Conservation (phyloP, 2,888 invertebrate species). For the Nyleta sp. region DNA sequence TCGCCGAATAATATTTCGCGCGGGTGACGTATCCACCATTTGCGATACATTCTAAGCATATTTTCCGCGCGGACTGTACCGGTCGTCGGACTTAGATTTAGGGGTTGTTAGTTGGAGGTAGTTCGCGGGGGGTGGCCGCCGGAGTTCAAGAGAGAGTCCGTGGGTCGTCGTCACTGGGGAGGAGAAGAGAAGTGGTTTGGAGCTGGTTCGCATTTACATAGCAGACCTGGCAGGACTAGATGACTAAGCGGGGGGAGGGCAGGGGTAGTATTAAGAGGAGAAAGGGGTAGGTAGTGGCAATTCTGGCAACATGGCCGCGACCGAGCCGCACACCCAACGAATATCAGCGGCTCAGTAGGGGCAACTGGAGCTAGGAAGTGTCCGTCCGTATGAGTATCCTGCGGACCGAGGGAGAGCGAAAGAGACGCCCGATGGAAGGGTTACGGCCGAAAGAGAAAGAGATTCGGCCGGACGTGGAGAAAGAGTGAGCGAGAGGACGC, state of each 20-base stretch:
- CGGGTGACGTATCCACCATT: conserved; percentile 39
- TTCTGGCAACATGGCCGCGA: conserved; percentile 82
- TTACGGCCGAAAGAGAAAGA: conserved; percentile 71
- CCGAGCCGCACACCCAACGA: conserved; percentile 69
- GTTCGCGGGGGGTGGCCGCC: conserved; percentile 78
- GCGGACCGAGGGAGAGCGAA: conserved; percentile 66
- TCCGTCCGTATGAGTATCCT: conserved; percentile 72
- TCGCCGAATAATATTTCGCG: conserved; percentile 18
- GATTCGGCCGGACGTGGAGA: conserved; percentile 58
- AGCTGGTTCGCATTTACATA: conserved; percentile 82
- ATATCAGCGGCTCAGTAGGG: conserved; percentile 65
- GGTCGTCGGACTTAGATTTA: conserved; percentile 81
- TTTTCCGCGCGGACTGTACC: conserved; percentile 79
- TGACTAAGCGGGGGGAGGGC: conserved; percentile 80
- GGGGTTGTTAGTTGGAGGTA: conserved; percentile 80
- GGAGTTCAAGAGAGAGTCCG: conserved; percentile 72
- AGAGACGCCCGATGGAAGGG: conserved; percentile 67
- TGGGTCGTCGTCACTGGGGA: conserved; percentile 71
- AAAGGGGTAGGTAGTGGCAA: conserved; percentile 80
- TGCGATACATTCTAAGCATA: conserved; percentile 65
- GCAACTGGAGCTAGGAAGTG: conserved; percentile 64
- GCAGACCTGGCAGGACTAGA: conserved; percentile 81
- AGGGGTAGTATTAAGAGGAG: conserved; percentile 81
- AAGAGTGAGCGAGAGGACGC: conserved; percentile 54
- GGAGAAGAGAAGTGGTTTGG: conserved; percentile 72